These are phyloP conservation scores for Synanthedon formicaeformis DNA, from an alignment of 2,888 invertebrate genomes.

Conservation along the genomic window DNA sequence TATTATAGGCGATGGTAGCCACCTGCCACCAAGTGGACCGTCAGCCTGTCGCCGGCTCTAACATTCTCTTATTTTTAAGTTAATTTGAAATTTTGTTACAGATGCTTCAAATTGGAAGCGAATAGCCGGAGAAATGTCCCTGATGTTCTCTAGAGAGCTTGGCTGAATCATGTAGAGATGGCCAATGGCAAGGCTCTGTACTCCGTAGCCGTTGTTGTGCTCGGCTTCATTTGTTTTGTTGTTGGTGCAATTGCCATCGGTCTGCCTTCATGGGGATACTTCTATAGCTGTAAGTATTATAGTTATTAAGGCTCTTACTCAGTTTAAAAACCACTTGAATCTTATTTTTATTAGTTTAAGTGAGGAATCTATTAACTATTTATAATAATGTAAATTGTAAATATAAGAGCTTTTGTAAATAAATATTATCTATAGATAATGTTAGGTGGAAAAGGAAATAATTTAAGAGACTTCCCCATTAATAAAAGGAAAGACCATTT, in stretches of 20 bases:
- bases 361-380: neutral
- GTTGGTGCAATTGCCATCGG: constrained; percentile 86
- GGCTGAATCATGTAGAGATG: constrained; percentile 71
- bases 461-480: too few relatives aligned
- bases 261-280: constrained; percentile 89
- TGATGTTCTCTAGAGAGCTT: constrained; percentile 44
- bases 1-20: too few relatives aligned
- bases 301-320: neutral
- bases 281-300: constrained; percentile 74
- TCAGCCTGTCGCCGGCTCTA: too few relatives aligned
- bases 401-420: neutral
- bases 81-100: neutral
- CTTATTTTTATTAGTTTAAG: neutral
- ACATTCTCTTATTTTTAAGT: too few relatives aligned
- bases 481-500: too few relatives aligned
- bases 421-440: neutral
- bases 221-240: constrained; percentile 83
- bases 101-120: constrained; percentile 2
- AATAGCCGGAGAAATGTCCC: constrained; percentile 20
- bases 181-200: constrained; percentile 76
- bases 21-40: too few relatives aligned
- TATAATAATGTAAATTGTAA: neutral
- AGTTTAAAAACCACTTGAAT: neutral
- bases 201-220: constrained; percentile 75
- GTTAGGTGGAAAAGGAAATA: too few relatives aligned